phyloP scores from a whole-genome alignment of 2,113 vertebrate genomes.

The Rhinolophus sinicus region DNA sequence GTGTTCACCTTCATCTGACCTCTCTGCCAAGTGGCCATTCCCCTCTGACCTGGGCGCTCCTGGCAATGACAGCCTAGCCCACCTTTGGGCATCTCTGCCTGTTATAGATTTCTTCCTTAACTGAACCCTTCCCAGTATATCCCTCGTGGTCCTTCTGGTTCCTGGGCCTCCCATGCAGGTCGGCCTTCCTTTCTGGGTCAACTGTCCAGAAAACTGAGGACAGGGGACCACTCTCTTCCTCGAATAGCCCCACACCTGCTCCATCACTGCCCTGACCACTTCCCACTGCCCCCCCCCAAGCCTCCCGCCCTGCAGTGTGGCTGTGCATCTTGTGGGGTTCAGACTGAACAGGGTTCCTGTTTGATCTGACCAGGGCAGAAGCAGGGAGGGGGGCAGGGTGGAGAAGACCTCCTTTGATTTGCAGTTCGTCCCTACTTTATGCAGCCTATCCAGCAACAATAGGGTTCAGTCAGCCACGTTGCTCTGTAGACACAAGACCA shows the following conservation, averaged over 20 bases:
- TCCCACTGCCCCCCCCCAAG: fast-evolving
- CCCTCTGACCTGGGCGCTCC: neutral
- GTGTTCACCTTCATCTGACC: neutral
- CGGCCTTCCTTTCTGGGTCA: neutral
- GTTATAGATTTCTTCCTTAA: neutral
- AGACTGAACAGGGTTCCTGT: neutral
- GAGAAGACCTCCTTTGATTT: neutral
- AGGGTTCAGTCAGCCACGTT: neutral
- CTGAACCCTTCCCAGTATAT: neutral
- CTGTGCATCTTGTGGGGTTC: fast-evolving
- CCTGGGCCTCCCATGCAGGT: neutral
- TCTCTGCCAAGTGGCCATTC: neutral
- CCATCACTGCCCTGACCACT: fast-evolving
- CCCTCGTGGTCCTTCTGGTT: neutral
- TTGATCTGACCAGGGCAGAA: neutral
- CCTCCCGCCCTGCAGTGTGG: neutral
- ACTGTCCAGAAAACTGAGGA: neutral
- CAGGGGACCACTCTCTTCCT: no score
- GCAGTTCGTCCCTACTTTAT: neutral
- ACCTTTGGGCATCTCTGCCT: neutral
- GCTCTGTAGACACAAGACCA: neutral
- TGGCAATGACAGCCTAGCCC: neutral
- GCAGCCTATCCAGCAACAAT: neutral
- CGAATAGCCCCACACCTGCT: fast-evolving
- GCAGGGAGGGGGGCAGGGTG: no score